These are phyloP conservation scores for Formica aserva DNA, from an alignment of 2,888 invertebrate genomes.

Conservation along the genomic window DNA sequence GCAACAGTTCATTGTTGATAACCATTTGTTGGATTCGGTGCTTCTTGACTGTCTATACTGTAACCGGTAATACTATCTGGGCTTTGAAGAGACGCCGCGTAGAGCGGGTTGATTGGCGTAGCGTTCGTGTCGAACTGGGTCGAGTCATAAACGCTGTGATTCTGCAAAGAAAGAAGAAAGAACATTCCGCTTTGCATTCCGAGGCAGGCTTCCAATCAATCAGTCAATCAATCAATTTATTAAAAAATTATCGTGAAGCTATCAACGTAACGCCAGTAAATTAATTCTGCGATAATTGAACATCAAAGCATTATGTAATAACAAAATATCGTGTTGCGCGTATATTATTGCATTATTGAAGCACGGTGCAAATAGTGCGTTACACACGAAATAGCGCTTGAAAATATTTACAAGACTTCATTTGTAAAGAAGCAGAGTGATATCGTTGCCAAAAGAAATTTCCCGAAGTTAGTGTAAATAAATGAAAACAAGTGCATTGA, in stretches of 20 bases:
- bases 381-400: neutral
- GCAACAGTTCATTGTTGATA: slow-evolving; percentile 82
- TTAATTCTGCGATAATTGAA: slow-evolving; percentile 13
- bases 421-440: slow-evolving; percentile 32
- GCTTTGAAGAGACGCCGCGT: slow-evolving; percentile 91
- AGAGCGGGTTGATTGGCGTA: slow-evolving; percentile 89
- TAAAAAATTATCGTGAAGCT: neutral
- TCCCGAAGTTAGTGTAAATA: slow-evolving; percentile 76
- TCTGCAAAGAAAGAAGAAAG: slow-evolving; percentile 86
- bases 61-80: slow-evolving; percentile 90
- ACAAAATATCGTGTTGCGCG: slow-evolving; percentile 6
- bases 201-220: slow-evolving; percentile 4
- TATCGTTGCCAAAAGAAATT: slow-evolving; percentile 26
- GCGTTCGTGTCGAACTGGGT: slow-evolving; percentile 90
- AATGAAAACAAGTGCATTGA: slow-evolving; percentile 79
- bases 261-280: neutral
- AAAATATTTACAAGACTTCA: slow-evolving; percentile 15
- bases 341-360: slow-evolving; percentile 36
- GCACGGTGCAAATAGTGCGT: slow-evolving; percentile 43
- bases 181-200: slow-evolving; percentile 66
- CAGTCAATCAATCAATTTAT: neutral
- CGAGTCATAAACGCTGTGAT: slow-evolving; percentile 91
- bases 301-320: slow-evolving; percentile 34
- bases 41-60: slow-evolving; percentile 86
- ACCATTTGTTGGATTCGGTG: slow-evolving; percentile 82